Evolutionary conservation across 2,113 vertebrate species (phyloP), one percentile per base, ranked within the genome.

Genomic region (Neodontobutis hainanensis): DNA sequence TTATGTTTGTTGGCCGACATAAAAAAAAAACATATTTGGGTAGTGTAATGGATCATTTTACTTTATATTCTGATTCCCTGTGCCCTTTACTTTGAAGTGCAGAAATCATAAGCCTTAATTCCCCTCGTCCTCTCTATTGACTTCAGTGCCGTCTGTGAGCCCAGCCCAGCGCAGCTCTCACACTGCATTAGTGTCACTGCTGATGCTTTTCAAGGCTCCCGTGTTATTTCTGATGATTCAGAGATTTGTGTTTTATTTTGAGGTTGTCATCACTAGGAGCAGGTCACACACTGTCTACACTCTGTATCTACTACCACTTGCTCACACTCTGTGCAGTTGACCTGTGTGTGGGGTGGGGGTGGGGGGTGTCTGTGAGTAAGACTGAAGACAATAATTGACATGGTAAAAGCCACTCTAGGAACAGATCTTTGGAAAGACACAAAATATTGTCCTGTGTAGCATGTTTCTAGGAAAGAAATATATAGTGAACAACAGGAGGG

Each of bases 171-270:
- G 84, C 83, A 81, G 83, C 84, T 74, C 73, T 91, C 83, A 73
- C 73, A 75, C 61, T 66, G 51, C 75, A 88, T 90, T 84, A 91
- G 75, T 73, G 75, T 90, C 89, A 91, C 59, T 61, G 38, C 45
- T 65, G 77, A 80, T 77, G 78, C 75, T 81, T 86, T 85, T 78
- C 76, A 67, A 65, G 72, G 71, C 49, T 77, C 75, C 73, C 43
- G 70, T 74, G 77, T 66, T 75, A 68, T 84, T 84, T 84, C 75
- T 91, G 87, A 85, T 88, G 85, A 87, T 85, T 89, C 85, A 84
- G 81, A 84, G 70, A 80, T 85, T 85, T 80, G 84, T 73, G 70
- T 73, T 71, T 72, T 61, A 61, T 10, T 85, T 73, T 69, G 72
- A 86, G 66, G 62, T 52, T 80, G 86, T 87, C 85, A 88, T 85